Evolutionary conservation across 2,113 vertebrate species (phyloP), one percentile per base, ranked within the genome.

Genomic region (Phocoena phocoena): DNA sequence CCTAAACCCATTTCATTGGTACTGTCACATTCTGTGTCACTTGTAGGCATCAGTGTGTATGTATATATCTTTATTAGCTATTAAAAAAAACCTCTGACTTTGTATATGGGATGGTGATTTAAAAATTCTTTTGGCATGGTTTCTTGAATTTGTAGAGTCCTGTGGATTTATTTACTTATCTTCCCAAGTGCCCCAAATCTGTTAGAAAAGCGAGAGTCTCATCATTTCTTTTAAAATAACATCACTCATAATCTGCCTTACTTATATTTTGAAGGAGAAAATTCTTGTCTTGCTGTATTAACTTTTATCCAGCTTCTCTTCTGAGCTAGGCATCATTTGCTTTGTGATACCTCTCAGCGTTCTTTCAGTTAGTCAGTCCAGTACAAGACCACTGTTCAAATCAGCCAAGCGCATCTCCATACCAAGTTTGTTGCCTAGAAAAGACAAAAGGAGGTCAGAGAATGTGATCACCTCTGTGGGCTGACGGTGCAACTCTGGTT

Each of bases 161-260:
- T 73, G 6, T 38, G 38, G 58, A 21, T 36, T 94, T 96, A 74
- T 33, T 90, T 83, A 58, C 77, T 92, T 73, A 58, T 68, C 58
- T 85, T 73, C 38, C 38, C 44, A 96, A n/a, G 55, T 89, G 13
- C 12, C 81, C 79, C 9, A 36, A 79, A 77, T 77, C 36, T 93
- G 58, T 96, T 95, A 87, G 2, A 63, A 93, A 90, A 74, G 23
- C 5, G 2, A 94, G 70, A 86, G 60, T 63, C 81, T 93, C 28
- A 65, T 76, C 41, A 80, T 89, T 65, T 63, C 50, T 90, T 97
- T 88, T 83, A 79, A 90, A 88, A 73, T 94, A 31, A 82, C 74
- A 8, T 36, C 65, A 77, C 10, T 93, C 85, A 76, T 79, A 53
- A 21, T 53, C 41, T 36, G 58, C 60, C 8, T 55, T 82, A 55